Base-by-base conservation (phyloP, 2,113 vertebrate species). In the Cathartes aura region DNA sequence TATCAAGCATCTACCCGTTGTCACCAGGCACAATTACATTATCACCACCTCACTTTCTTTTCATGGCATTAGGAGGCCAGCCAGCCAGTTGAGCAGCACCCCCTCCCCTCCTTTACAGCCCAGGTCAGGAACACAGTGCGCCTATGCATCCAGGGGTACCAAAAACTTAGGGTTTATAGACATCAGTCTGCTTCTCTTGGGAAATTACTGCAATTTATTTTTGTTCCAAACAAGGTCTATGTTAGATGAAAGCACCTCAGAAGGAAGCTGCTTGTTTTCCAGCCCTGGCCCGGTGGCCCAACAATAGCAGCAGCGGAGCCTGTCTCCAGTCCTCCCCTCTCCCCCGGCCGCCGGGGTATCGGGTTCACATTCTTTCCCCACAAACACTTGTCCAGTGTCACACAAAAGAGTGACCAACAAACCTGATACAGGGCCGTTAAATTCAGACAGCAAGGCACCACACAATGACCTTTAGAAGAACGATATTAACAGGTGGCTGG, bases 401-500 rank as follows among this genome's bases (percentile, higher is more conserved):
- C 62, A 96, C 93, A 98, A 98, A 97, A 86, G 96, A 97, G 94
- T 87, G 80, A 92, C 96, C 97, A 98, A 96, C 97, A 98, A 98
- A 98, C 96, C 94, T 97, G 97, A 98, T 93, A 95, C 91, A 98
- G 53, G 81, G 93, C 96, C 50, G 52, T 97, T 97, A 97, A 78
- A 97, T 96, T 96, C 97, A 98, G 98, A 98, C 98, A 95, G 95
- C 48, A 71, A 97, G 98, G 98, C 98, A 98, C 97, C 98, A 97
- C 94, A 98, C 96, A 98, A 97, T 98, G 98, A 98, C 98, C 98
- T 98, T 98, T 98, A 98, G 86, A 95, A 98, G 98, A 99, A 99
- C 67, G 98, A 98, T 98, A 97, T 98, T 93, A 99, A 99, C 99
- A 99, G 99, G 99, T 99, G 99, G 98, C 90, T 95, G 98, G 91